Percentiles rank a stretch among this genome's conserved stretches.
Evolutionary conservation across 2,888 invertebrate species (phyloP).

Genomic region (Rhimphoctona megacephalus): DNA sequence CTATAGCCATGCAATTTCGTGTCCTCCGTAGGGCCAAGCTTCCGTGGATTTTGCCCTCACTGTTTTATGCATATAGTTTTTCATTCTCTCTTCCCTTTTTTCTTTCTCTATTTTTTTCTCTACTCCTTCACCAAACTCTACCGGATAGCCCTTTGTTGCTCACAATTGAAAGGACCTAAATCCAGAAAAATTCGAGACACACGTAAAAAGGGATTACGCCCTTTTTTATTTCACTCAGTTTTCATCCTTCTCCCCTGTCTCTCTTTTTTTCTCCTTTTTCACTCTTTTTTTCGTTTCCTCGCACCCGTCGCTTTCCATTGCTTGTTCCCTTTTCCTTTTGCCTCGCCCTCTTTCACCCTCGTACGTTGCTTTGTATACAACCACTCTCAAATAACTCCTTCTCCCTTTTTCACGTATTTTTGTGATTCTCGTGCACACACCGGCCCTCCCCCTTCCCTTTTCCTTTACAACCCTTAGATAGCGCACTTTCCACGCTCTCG

Average conservation of each 20-base stretch:
- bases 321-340: slow-evolving; percentile 67
- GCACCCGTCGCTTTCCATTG: slow-evolving; percentile 48
- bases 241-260: slow-evolving; percentile 29
- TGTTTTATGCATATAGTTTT: slow-evolving; percentile 34
- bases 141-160: neutral
- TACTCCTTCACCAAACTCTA: slow-evolving; percentile 8
- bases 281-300: slow-evolving; percentile 46
- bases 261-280: slow-evolving; percentile 28
- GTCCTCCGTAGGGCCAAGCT: slow-evolving; percentile 42
- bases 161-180: slow-evolving; percentile 6
- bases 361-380: slow-evolving; percentile 73
- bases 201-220: slow-evolving; percentile 3
- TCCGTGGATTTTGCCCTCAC: slow-evolving; percentile 48
- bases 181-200: neutral
- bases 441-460: slow-evolving; percentile 9
- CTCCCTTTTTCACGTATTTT: slow-evolving; percentile 64
- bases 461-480: slow-evolving; percentile 61
- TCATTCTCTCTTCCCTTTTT: neutral
- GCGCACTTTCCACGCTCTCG: slow-evolving; percentile 59
- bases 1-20: slow-evolving; percentile 26
- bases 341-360: slow-evolving; percentile 60
- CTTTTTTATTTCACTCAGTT: slow-evolving; percentile 39
- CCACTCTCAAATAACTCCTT: slow-evolving; percentile 72
- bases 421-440: slow-evolving; percentile 12
- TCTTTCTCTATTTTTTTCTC: neutral